Percentiles rank a stretch among this genome's conserved stretches.
phyloP scores from a whole-genome alignment of 2,797 vertebrate genomes.

The Clarias platycephalus region DNA sequence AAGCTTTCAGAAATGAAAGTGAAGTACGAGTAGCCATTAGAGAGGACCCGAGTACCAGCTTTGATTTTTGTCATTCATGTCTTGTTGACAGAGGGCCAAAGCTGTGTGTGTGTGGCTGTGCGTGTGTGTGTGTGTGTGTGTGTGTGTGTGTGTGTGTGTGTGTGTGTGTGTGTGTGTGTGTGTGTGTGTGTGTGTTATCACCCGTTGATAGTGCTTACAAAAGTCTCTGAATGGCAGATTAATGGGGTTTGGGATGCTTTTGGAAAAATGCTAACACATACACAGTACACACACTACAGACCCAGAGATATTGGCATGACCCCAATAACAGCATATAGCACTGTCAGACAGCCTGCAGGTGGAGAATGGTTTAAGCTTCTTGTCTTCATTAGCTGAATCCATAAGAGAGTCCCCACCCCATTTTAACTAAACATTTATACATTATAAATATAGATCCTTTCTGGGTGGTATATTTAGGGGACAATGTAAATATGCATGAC shows the following conservation, averaged over 20 bases:
- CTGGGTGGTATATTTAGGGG: slow-evolving; percentile 49
- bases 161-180: not conserved
- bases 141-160: not conserved
- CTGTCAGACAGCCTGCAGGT: not conserved
- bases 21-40: slow-evolving; percentile 37
- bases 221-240: slow-evolving; percentile 43
- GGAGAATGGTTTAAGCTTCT: not conserved
- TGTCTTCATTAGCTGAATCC: slow-evolving; percentile 2
- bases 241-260: slow-evolving; percentile 9
- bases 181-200: slow-evolving; percentile 11
- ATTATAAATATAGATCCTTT: slow-evolving; percentile 46
- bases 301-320: not conserved
- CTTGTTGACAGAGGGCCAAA: slow-evolving; percentile 26
- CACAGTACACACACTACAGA: not conserved
- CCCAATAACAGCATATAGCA: not conserved
- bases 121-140: not conserved
- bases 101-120: not conserved
- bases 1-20: slow-evolving; percentile 37
- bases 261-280: slow-evolving; percentile 3
- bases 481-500: slow-evolving; percentile 38
- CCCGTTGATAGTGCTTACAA: slow-evolving; percentile 28
- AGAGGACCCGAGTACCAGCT: slow-evolving; percentile 15
- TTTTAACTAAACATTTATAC: slow-evolving; percentile 33
- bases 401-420: not conserved
- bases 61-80: slow-evolving; percentile 39